Percentiles rank a stretch among this genome's conserved stretches.
phyloP scores from a whole-genome alignment of 1,140 invertebrate genomes.

The Patella vulgata region DNA sequence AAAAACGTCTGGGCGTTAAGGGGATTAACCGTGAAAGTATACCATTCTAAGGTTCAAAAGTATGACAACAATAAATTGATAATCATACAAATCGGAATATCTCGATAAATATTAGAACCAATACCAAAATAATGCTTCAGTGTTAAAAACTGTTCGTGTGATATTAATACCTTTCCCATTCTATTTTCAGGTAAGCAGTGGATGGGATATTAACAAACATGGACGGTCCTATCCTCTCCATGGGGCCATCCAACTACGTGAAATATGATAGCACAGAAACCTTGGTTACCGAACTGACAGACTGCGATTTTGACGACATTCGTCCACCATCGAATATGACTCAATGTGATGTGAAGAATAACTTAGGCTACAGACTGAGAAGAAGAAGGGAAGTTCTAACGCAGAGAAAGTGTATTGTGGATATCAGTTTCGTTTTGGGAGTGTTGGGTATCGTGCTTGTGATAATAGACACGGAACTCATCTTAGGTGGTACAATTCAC shows the following conservation, averaged over 20 bases:
- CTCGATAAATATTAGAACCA: no score
- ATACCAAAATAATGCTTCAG: no score
- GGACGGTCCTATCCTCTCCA: slow-evolving; percentile 38
- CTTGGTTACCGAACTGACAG: slow-evolving; percentile 26
- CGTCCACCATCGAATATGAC: slow-evolving; percentile 29
- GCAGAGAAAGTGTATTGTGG: slow-evolving; percentile 45
- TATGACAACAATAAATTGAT: no score
- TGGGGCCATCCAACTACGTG: slow-evolving; percentile 40
- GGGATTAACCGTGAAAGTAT: no score
- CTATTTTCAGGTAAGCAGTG: not conserved
- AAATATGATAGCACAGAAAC: slow-evolving; percentile 52
- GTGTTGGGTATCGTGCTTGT: slow-evolving; percentile 46
- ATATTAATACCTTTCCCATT: no score
- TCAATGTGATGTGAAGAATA: slow-evolving; percentile 32
- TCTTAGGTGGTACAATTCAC: slow-evolving; percentile 30
- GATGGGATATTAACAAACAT: slow-evolving; percentile 13
- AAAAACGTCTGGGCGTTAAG: no score
- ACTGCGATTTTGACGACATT: slow-evolving; percentile 1
- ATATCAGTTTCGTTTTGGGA: slow-evolving; percentile 45
- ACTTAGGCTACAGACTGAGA: slow-evolving; percentile 49
- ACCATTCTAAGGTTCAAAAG: no score
- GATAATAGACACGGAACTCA: slow-evolving; percentile 51
- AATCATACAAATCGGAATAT: no score
- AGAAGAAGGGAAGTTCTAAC: slow-evolving; percentile 48
- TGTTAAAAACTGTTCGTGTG: no score